These are phyloP conservation scores for Paralvinella palmiformis DNA, from an alignment of 1,140 invertebrate genomes.

Conservation along the genomic window DNA sequence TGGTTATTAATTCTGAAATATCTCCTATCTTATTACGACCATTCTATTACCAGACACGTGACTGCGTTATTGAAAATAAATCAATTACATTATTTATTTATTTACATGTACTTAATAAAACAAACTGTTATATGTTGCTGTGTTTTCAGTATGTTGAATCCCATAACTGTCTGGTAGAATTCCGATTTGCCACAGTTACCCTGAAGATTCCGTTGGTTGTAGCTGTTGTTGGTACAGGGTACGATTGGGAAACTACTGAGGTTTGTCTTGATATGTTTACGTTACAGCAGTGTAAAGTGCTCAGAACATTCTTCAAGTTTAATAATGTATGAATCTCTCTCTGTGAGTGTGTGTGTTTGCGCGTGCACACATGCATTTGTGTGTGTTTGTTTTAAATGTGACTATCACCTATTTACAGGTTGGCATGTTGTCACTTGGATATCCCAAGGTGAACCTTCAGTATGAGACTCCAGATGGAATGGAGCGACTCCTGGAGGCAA, in stretches of 20 bases:
- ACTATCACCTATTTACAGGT: conserved; percentile 29
- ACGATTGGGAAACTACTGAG: conserved; percentile 39
- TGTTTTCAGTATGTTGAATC: conserved; percentile 19
- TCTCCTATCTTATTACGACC: too few species aligned
- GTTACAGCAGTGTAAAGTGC: too few species aligned
- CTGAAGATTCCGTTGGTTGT: conserved; percentile 16
- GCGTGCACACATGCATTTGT: conserved; percentile 1
- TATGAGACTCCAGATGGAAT: conserved; percentile 30
- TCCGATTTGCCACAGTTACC: conserved; percentile 13
- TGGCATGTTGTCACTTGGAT: conserved; percentile 37
- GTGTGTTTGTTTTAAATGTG: conserved; percentile 3
- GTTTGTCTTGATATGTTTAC: too few species aligned
- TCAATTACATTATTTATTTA: neutral
- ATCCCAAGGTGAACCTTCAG: conserved; percentile 38
- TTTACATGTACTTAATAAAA: neutral
- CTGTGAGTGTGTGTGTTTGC: too few species aligned
- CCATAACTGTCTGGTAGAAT: conserved; percentile 19
- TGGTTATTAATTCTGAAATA: too few species aligned
- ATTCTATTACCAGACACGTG: too few species aligned
- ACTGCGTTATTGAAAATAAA: too few species aligned
- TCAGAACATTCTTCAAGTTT: too few species aligned
- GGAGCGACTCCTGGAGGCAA: conserved; percentile 21
- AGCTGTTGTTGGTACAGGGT: conserved; percentile 10
- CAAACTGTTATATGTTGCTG: too few species aligned
- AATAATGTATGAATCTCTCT: too few species aligned